Percentiles rank a stretch among this genome's conserved stretches.
Conservation (phyloP, 2,113 vertebrate genomes). For the Helogale parvula region DNA sequence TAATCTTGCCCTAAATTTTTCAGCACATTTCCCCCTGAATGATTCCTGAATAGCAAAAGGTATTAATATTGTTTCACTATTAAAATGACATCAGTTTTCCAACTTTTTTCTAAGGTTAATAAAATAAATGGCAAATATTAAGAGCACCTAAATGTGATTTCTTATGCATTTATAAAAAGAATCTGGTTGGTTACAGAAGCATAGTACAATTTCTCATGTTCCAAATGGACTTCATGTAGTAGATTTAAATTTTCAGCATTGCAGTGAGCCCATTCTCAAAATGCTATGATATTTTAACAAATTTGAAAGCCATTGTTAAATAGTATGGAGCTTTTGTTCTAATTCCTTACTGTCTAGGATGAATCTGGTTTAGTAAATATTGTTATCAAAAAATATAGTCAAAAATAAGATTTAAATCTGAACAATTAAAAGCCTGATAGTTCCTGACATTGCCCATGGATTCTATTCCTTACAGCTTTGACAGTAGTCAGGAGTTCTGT, state of each 20-base stretch:
- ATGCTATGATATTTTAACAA: background rate
- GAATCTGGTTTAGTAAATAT: background rate
- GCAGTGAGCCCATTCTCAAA: background rate
- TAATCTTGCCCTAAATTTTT: constrained; percentile 54
- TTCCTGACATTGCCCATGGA: background rate
- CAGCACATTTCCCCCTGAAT: background rate
- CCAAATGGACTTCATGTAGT: background rate
- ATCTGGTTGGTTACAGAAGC: background rate
- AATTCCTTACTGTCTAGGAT: background rate
- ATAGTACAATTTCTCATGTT: background rate
- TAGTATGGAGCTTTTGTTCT: background rate
- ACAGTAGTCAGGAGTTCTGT: background rate
- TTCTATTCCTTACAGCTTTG: background rate
- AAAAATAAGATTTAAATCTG: constrained; percentile 17
- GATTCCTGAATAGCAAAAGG: constrained; percentile 7
- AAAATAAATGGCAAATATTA: background rate
- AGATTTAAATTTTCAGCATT: background rate
- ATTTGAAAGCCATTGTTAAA: constrained; percentile 1
- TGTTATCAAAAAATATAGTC: background rate
- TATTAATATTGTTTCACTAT: constrained; percentile 30
- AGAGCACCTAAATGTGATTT: background rate
- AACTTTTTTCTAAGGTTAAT: constrained; percentile 48
- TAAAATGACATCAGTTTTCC: constrained; percentile 36
- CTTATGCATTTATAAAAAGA: constrained; percentile 14
- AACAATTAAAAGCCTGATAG: constrained; percentile 8